Percentiles rank a stretch among this genome's conserved stretches.
phyloP scores from a whole-genome alignment of 1,140 invertebrate genomes.

The Drosophila paulistorum region DNA sequence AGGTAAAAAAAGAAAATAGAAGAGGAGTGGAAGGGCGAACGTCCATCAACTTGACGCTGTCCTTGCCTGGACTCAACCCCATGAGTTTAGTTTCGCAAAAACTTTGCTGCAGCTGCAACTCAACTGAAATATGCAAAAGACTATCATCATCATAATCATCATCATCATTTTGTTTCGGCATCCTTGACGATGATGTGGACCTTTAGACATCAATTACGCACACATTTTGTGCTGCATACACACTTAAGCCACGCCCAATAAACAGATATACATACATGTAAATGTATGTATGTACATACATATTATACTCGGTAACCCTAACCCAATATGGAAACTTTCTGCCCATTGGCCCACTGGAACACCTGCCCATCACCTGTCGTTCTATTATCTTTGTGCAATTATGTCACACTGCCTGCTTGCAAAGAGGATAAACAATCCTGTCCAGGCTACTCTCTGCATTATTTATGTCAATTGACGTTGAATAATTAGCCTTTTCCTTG shows the following conservation, averaged over 20 bases:
- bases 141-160: constrained; percentile 24
- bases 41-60: constrained; percentile 34
- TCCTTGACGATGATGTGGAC: constrained; percentile 16
- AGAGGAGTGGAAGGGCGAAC: not conserved
- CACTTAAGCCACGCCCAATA: constrained; percentile 32
- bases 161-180: constrained; percentile 5
- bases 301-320: not conserved
- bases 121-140: constrained; percentile 64
- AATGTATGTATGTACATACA: not conserved
- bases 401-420: constrained; percentile 37
- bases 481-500: constrained; percentile 69
- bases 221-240: constrained; percentile 41
- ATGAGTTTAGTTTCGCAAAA: constrained; percentile 38
- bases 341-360: not conserved
- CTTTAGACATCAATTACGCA: constrained; percentile 56
- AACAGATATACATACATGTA: not conserved
- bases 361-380: constrained; percentile 25
- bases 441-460: constrained; percentile 48
- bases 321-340: not conserved
- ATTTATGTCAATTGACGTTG: constrained; percentile 79
- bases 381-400: constrained; percentile 40
- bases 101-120: constrained; percentile 37
- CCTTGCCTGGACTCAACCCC: constrained; percentile 8
- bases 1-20: not conserved
- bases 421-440: constrained; percentile 5